phyloP scores from a whole-genome alignment of 2,888 invertebrate genomes.

The Drosophila quasianomalipes region DNA sequence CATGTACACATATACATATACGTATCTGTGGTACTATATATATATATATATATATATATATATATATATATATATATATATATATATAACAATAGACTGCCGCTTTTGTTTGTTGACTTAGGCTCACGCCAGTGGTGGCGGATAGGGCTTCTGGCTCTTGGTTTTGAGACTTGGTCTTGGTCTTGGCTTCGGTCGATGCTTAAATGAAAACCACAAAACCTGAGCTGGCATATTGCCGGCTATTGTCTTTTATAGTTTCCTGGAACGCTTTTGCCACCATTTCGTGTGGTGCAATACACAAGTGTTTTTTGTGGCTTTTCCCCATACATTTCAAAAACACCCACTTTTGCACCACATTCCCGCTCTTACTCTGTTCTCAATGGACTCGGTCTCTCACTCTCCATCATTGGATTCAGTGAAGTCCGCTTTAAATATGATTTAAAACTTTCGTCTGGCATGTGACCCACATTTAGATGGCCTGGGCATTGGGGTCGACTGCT shows the following conservation, averaged over 20 bases:
- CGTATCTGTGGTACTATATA: neutral
- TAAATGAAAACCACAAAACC: conserved; percentile 77
- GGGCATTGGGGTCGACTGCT: conserved; percentile 40
- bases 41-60: conserved; percentile 10
- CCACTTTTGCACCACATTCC: conserved; percentile 37
- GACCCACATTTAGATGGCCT: conserved; percentile 59
- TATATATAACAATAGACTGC: conserved; percentile 24
- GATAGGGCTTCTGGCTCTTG: conserved; percentile 64
- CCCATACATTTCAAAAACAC: conserved; percentile 16
- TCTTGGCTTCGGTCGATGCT: conserved; percentile 43
- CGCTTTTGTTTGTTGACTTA: conserved; percentile 78
- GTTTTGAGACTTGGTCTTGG: conserved; percentile 14
- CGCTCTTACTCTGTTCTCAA: conserved; percentile 18
- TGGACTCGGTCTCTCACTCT: conserved; percentile 1
- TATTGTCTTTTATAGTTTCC: conserved; percentile 81
- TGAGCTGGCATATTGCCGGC: conserved; percentile 81
- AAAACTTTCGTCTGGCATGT: conserved; percentile 69
- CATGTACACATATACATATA: neutral
- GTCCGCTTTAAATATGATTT: conserved; percentile 74
- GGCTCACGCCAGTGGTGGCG: conserved; percentile 64
- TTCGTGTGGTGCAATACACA: conserved; percentile 62
- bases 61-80: conserved; percentile 9
- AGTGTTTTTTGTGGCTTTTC: conserved; percentile 65
- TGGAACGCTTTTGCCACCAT: conserved; percentile 65
- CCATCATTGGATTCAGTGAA: conserved; percentile 27